Base-by-base conservation (phyloP, 2,888 invertebrate species). In the Leptopilina myrica region DNA sequence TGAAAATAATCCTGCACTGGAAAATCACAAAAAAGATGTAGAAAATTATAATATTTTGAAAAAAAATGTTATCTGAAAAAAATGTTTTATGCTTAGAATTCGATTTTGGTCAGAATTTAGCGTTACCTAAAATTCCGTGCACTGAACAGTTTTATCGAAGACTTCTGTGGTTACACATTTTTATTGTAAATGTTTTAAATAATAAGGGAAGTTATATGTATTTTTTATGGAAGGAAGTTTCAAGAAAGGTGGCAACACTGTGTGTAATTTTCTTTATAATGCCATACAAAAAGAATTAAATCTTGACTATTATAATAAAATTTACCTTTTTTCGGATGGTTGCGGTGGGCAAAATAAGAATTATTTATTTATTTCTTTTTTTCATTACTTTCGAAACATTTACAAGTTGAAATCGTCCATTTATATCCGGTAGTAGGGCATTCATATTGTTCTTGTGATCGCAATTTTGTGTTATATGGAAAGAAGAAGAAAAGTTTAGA, bases 171-270 rank as follows among this genome's bases (percentile, higher is more conserved):
- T 46, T 46, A 9, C 46, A 46, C 9, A 46, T 46, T 46, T 46
- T 46, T 46, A 46, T 5, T 46, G 46, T 46, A 8, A 46, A 46
- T 46, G 5, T 46, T 9, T 9, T 46, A 46, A 46, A 46, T 46
- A 46, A 46, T 46, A 9, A 46, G 1, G 1, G 1, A 8, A 46
- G 78, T 56, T 80, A 80, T 20, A 80, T 78, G 76, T 80, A 66
- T 62, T 15, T n/a, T 80, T 78, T 66, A 8, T 80, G 11, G 80
- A 80, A 65, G 76, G 75, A n/a, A 73, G 9, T 56, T 26, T 73
- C 5, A 80, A 80, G 15, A 80, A 80, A 56, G 80, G 78, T 11
- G 20, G 53, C 9, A 80, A 80, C 46, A 78, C 80, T 3, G 80
- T 78, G 3, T 73, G 73, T 15, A 75, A 56, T 66, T 59, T 69